Percentiles rank a stretch among this genome's conserved stretches.
Evolutionary conservation across 2,113 vertebrate genomes (phyloP).

Genomic region (Ahaetulla prasina): DNA sequence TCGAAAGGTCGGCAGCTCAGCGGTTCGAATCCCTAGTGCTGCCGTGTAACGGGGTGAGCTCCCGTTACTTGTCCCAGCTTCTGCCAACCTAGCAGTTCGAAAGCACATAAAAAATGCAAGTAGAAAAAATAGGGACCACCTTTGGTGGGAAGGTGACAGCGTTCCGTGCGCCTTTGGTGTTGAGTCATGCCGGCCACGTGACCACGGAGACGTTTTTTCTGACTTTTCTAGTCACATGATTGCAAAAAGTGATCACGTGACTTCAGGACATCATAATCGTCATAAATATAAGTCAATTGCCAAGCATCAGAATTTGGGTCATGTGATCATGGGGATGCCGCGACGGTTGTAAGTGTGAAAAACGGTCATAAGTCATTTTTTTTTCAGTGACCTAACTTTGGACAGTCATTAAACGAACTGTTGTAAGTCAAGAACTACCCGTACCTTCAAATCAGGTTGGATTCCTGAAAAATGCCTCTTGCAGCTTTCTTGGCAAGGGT

Average conservation of each 20-base stretch:
- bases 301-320: background rate
- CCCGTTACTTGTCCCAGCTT: no score
- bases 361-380: background rate
- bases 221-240: no score
- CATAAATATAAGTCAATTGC: background rate
- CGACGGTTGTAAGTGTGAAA: background rate
- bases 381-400: background rate
- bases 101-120: no score
- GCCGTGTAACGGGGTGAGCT: no score
- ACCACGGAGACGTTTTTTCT: no score
- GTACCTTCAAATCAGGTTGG: background rate
- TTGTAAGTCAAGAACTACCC: background rate
- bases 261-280: background rate
- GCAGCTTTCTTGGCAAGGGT: background rate
- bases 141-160: no score
- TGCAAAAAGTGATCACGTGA: background rate
- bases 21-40: no score
- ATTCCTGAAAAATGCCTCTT: background rate
- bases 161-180: no score
- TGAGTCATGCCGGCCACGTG: no score
- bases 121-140: no score
- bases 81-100: no score
- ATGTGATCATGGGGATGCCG: background rate
- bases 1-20: no score
- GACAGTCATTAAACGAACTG: background rate